Conservation (phyloP, 2,797 vertebrate genomes). For the Tragopan temminckii region DNA sequence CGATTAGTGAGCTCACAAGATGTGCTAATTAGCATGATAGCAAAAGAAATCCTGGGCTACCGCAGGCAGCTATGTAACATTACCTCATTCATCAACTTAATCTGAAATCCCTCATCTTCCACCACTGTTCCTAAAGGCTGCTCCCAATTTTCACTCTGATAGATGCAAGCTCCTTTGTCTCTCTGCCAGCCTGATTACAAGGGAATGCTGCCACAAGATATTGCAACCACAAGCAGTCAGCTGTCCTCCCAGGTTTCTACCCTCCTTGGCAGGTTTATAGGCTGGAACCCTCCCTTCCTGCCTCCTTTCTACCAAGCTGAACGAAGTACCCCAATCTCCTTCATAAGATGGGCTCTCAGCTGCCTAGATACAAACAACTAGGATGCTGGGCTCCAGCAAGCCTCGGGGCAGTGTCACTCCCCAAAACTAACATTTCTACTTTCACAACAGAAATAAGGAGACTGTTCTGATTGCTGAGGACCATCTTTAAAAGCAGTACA, state of each 20-base stretch:
- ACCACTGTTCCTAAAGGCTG: slow-evolving; percentile 8
- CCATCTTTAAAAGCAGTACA: background rate
- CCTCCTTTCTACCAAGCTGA: background rate
- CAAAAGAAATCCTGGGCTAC: slow-evolving; percentile 54
- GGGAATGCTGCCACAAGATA: background rate
- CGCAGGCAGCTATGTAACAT: slow-evolving; percentile 43
- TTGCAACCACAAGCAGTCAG: slow-evolving; percentile 9
- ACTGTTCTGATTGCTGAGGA: background rate
- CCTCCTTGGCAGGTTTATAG: background rate
- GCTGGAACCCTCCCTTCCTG: background rate
- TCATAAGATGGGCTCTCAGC: background rate
- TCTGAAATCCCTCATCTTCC: slow-evolving; percentile 52
- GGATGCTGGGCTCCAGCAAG: background rate
- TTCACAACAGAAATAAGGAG: background rate
- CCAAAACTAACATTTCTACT: background rate
- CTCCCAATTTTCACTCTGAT: background rate
- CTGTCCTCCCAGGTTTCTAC: background rate
- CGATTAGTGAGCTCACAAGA: slow-evolving; percentile 62
- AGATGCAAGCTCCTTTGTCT: background rate
- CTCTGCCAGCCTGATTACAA: background rate
- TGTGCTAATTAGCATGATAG: slow-evolving; percentile 57
- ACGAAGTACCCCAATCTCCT: background rate
- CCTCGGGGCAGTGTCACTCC: background rate
- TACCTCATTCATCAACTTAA: slow-evolving; percentile 60
- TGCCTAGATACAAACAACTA: background rate